Base-by-base conservation (phyloP, 2,113 vertebrate genomes). In the Myocastor coypus region DNA sequence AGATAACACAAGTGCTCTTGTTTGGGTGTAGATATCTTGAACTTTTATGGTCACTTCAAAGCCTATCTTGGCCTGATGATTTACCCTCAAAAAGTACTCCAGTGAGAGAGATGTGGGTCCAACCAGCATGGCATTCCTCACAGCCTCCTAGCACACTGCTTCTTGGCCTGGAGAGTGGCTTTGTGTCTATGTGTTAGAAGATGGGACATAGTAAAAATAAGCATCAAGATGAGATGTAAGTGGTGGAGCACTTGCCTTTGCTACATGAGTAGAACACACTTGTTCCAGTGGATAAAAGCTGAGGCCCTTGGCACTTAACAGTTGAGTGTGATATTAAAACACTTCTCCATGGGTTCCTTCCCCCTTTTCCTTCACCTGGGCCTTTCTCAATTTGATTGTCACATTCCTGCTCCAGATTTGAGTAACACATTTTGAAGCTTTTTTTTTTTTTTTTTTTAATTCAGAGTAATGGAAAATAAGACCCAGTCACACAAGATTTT, bases 281-380 rank as follows among this genome's bases (percentile, higher is more conserved):
- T 42, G 13, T 8, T 69, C 59, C n/a, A n/a, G 32, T 12, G 52
- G 19, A 32, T 34, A 6, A 68, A 57, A 5, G 5, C 46, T 5
- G 37, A 78, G 50, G 50, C 30, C 26, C 84, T 73, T 2, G 0
- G 57, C 12, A 42, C 14, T 32, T 1, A 19, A 52, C n/a, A 17
- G 3, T 12, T 42, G 1, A 55, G 16, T 26, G 4, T 46, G 10
- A 16, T 16, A 7, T 9, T 14, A 5, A 11, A 0, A 0, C 0
- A 7, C 68, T 34, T 63, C 42, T 7, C 42, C 12, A 0, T 40
- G 64, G 46, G 7, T 2, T 50, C 68, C 28, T 77, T 69, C 30
- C 84, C 84, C 19, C 26, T 22, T n/a, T 59, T 24, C 57, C 90
- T 81, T 82, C 0, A 9, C n/a, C 42, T n/a, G 10, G 8, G 26